These are phyloP conservation scores for Drosophila borborema DNA, from an alignment of 2,888 invertebrate genomes.

Conservation along the genomic window DNA sequence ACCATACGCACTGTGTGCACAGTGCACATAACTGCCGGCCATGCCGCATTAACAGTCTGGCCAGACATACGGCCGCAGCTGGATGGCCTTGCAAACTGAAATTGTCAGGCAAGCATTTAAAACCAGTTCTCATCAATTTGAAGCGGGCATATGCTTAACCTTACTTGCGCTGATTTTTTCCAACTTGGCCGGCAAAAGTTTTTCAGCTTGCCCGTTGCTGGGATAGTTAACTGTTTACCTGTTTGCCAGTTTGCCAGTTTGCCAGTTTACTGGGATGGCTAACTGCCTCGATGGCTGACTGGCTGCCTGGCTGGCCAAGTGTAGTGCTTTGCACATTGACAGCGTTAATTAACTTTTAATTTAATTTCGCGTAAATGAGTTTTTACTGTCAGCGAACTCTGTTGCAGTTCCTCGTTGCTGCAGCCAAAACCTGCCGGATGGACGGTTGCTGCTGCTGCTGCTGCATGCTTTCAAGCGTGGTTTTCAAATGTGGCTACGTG, in stretches of 20 bases:
- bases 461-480: conserved; percentile 76
- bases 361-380: conserved; percentile 83
- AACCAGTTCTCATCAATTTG: conserved; percentile 79
- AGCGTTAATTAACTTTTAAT: conserved; percentile 83
- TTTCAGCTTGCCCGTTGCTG: conserved; percentile 59
- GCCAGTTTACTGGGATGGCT: background rate
- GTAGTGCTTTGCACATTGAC: conserved; percentile 82
- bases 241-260: conserved; percentile 5
- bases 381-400: conserved; percentile 81
- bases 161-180: conserved; percentile 78
- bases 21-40: conserved; percentile 63
- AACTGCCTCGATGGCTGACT: background rate
- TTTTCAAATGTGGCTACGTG: conserved; percentile 73
- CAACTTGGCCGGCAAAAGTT: conserved; percentile 71
- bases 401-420: conserved; percentile 62
- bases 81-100: conserved; percentile 59
- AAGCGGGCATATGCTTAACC: conserved; percentile 79
- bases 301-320: conserved; percentile 24
- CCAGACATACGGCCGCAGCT: conserved; percentile 14
- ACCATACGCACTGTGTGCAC: conserved; percentile 74
- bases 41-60: conserved; percentile 42
- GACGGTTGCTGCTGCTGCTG: conserved; percentile 9
- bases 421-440: conserved; percentile 35
- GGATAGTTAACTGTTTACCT: conserved; percentile 50
- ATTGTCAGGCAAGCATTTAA: conserved; percentile 74